Evolutionary conservation across 2,797 vertebrate genomes (phyloP).

Genomic region (Pseudochaenichthys georgianus): DNA sequence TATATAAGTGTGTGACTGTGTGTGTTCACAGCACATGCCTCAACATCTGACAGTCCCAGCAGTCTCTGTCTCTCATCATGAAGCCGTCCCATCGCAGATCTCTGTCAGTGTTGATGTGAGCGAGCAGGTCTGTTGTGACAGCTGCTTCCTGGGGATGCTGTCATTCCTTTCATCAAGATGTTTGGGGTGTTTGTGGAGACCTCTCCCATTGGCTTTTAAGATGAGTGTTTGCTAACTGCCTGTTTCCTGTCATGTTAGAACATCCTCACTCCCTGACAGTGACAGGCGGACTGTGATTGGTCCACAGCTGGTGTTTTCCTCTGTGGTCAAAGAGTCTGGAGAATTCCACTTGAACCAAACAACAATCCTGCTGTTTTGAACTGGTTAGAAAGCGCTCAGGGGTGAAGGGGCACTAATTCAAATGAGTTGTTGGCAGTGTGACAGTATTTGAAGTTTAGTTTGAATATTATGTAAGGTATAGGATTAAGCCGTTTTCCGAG

Average conservation of each 20-base stretch:
- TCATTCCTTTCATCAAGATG: slow-evolving; percentile 22
- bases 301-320: slow-evolving; percentile 6
- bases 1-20: too few species aligned
- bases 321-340: background rate
- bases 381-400: background rate
- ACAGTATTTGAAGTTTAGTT: too few species aligned
- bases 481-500: too few species aligned
- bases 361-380: background rate
- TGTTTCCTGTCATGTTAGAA: slow-evolving; percentile 30
- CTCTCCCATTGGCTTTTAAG: slow-evolving; percentile 8
- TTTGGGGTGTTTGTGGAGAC: slow-evolving; percentile 20
- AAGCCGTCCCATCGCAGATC: slow-evolving; percentile 23
- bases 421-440: background rate
- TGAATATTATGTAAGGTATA: too few species aligned
- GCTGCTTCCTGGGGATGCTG: slow-evolving; percentile 53
- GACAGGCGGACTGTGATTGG: slow-evolving; percentile 7
- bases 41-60: slow-evolving; percentile 29
- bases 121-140: slow-evolving; percentile 45
- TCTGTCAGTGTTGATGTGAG: slow-evolving; percentile 38
- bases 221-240: slow-evolving; percentile 15
- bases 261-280: background rate
- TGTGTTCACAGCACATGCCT: slow-evolving; percentile 23
- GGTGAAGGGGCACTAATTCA: background rate
- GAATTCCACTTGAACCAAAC: slow-evolving; percentile 9
- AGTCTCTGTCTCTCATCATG: slow-evolving; percentile 35